Percentiles rank a stretch among this genome's conserved stretches.
phyloP scores from a whole-genome alignment of 2,113 vertebrate genomes.

The Pluvianellus socialis region DNA sequence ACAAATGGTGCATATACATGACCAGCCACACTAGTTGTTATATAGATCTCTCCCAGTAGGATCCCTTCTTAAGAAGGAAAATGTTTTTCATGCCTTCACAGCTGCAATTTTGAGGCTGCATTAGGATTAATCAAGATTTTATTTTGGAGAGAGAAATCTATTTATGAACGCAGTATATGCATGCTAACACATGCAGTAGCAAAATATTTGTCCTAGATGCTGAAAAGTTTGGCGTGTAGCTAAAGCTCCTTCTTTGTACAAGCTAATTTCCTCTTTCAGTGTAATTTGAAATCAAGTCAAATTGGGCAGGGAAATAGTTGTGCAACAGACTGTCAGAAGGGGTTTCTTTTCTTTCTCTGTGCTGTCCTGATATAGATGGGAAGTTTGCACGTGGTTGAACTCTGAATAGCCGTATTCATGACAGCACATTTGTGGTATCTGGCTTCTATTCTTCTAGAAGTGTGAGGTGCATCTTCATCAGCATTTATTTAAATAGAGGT shows the following conservation, averaged over 20 bases:
- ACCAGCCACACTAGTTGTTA: neutral
- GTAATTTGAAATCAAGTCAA: neutral
- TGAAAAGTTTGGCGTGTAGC: neutral
- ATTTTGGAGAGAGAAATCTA: neutral
- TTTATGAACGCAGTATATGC: neutral
- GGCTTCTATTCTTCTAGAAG: neutral
- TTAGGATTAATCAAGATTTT: neutral
- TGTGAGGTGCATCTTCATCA: neutral
- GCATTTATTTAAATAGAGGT: neutral
- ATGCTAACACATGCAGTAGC: neutral
- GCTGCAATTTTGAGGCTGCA: neutral
- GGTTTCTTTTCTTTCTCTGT: neutral
- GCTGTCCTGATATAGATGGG: neutral
- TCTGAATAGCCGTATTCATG: neutral
- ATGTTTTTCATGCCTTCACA: neutral
- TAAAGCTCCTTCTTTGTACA: neutral
- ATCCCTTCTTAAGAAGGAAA: neutral
- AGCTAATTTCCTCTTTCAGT: neutral
- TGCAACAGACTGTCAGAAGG: neutral
- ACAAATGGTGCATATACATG: neutral
- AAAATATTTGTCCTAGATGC: neutral
- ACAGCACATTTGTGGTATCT: neutral
- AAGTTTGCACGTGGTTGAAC: neutral
- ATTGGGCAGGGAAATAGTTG: neutral
- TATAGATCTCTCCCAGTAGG: neutral